These are phyloP conservation scores for Holocentrus rufus DNA, from an alignment of 2,797 vertebrate genomes.

Conservation along the genomic window DNA sequence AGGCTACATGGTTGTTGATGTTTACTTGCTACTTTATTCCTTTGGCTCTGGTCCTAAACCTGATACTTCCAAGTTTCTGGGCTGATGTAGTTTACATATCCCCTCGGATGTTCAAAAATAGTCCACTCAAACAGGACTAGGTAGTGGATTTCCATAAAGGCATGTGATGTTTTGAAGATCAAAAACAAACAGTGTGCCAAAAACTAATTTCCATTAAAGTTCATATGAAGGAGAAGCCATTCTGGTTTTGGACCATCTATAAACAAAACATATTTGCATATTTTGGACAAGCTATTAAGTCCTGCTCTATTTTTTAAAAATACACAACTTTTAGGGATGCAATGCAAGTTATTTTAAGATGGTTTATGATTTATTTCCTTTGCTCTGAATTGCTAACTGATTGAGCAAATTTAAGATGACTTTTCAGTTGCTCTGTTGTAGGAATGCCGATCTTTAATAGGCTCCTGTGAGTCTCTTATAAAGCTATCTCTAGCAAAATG, in stretches of 20 bases:
- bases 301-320: neutral
- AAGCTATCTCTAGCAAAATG: slow-evolving; percentile 10
- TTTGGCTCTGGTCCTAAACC: slow-evolving; percentile 41
- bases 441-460: slow-evolving; percentile 16
- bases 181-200: slow-evolving; percentile 34
- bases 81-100: slow-evolving; percentile 30
- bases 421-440: slow-evolving; percentile 14
- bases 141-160: slow-evolving; percentile 24
- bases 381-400: slow-evolving; percentile 1
- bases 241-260: slow-evolving; percentile 11
- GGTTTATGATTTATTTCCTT: neutral
- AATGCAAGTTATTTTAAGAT: neutral
- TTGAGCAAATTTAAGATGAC: slow-evolving; percentile 3
- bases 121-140: slow-evolving; percentile 28
- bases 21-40: slow-evolving; percentile 47
- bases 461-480: slow-evolving; percentile 15
- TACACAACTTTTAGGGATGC: neutral
- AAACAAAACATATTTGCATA: slow-evolving; percentile 8
- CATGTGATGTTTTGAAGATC: slow-evolving; percentile 38
- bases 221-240: slow-evolving; percentile 9
- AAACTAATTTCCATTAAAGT: slow-evolving; percentile 5
- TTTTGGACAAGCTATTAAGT: slow-evolving; percentile 21
- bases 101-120: slow-evolving; percentile 29
- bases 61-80: slow-evolving; percentile 25
- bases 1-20: slow-evolving; percentile 59